Conservation (phyloP, 1,140 invertebrate species). For the Pteromalus puparum region DNA sequence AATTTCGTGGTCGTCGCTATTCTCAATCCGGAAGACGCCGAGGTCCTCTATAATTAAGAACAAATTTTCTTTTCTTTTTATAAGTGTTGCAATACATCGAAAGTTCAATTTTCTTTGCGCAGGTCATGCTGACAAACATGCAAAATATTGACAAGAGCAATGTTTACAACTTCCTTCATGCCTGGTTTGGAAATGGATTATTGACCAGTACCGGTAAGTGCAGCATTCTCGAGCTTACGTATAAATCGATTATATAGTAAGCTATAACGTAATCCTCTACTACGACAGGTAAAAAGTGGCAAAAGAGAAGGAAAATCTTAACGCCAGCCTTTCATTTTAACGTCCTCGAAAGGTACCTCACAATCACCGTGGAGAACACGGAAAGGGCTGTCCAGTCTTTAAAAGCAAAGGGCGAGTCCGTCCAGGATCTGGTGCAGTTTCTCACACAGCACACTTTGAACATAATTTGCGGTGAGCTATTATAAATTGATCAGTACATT, state of each 20-base stretch:
- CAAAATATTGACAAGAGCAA: constrained; percentile 78
- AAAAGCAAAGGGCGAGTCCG: constrained; percentile 61
- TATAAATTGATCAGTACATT: not conserved
- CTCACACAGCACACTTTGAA: constrained; percentile 85
- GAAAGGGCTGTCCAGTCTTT: constrained; percentile 56
- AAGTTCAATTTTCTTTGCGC: not conserved
- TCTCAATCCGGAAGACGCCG: too few relatives aligned
- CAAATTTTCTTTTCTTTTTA: too few relatives aligned
- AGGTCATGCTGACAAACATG: constrained; percentile 61
- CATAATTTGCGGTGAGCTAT: constrained; percentile 83
- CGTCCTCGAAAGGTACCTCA: constrained; percentile 87
- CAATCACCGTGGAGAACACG: constrained; percentile 60
- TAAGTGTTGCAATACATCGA: too few relatives aligned
- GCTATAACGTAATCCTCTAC: not conserved
- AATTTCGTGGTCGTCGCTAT: too few relatives aligned
- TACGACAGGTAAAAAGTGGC: constrained; percentile 86
- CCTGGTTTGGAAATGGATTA: constrained; percentile 82
- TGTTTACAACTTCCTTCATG: constrained; percentile 77
- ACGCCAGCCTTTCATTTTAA: constrained; percentile 95
- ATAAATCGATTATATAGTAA: not conserved
- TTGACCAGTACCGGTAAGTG: constrained; percentile 73
- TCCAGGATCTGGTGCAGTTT: constrained; percentile 79
- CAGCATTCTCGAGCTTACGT: not conserved
- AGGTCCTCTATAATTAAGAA: too few relatives aligned
- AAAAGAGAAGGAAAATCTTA: constrained; percentile 84